Percentiles rank a stretch among this genome's conserved stretches.
phyloP scores from a whole-genome alignment of 1,140 invertebrate species.

The Formica selysi region DNA sequence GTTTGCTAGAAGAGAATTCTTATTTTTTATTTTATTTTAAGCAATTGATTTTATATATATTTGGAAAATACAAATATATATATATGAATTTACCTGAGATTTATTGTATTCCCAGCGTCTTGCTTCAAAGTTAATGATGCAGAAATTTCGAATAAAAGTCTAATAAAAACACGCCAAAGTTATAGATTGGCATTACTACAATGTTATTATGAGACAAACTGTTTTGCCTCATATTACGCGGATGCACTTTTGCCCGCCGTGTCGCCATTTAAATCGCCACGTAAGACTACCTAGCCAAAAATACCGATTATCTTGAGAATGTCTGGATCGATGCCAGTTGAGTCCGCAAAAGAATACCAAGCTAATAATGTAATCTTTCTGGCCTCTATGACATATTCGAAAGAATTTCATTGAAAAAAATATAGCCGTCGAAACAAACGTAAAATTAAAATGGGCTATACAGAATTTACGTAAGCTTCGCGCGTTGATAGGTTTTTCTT shows the following conservation, averaged over 20 bases:
- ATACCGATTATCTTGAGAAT: conserved; percentile 53
- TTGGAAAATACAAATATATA: background rate
- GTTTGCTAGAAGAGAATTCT: background rate
- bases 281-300: conserved; percentile 35
- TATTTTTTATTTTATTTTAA: background rate
- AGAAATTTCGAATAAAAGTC: background rate
- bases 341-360: conserved; percentile 36
- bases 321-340: conserved; percentile 41
- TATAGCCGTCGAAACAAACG: background rate
- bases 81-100: background rate
- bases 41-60: background rate
- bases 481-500: background rate
- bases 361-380: conserved; percentile 44
- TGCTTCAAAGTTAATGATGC: background rate
- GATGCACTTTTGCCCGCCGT: background rate
- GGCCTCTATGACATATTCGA: conserved; percentile 20
- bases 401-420: conserved; percentile 13
- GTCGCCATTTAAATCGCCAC: conserved; percentile 49
- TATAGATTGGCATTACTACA: background rate
- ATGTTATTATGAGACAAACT: background rate
- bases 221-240: background rate
- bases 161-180: background rate
- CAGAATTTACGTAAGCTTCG: conserved; percentile 21
- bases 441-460: background rate
- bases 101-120: background rate